Percentiles rank a stretch among this genome's conserved stretches.
These are phyloP conservation scores for Rousettus leschenaultii DNA, from an alignment of 2,113 vertebrate species.

Conservation along the genomic window DNA sequence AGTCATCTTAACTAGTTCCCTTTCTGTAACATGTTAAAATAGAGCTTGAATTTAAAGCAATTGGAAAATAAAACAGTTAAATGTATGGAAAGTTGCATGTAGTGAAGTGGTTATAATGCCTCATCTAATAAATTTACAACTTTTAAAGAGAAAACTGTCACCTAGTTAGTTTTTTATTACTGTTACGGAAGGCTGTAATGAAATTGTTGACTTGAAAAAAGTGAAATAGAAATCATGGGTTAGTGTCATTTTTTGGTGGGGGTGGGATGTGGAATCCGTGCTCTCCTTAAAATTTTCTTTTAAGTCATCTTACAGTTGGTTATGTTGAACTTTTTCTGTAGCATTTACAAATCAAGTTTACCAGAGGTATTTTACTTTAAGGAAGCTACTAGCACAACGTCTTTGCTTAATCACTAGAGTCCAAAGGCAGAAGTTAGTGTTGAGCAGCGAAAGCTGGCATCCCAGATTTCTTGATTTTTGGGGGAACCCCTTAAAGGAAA, in stretches of 20 bases:
- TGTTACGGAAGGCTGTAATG: neutral
- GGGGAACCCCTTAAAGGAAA: conserved; percentile 65
- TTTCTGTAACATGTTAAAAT: conserved; percentile 39
- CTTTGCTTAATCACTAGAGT: neutral
- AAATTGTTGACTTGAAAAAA: conserved; percentile 38
- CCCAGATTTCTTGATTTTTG: neutral
- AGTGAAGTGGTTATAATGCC: neutral
- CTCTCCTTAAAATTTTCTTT: conserved; percentile 28
- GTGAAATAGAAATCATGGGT: neutral
- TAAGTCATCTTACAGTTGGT: conserved; percentile 25
- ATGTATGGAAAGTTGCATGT: conserved; percentile 14
- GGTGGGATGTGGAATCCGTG: neutral
- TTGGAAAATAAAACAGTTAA: conserved; percentile 34
- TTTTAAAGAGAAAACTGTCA: conserved; percentile 37
- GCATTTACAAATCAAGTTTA: conserved; percentile 50
- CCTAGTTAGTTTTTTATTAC: conserved; percentile 30
- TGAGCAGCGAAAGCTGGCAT: conserved; percentile 23
- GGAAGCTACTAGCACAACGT: conserved; percentile 23
- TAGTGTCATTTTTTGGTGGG: neutral
- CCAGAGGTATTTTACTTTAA: conserved; percentile 41
- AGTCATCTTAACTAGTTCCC: neutral
- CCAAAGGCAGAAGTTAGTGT: conserved; percentile 55
- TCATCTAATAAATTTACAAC: neutral
- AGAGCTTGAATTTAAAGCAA: conserved; percentile 30
- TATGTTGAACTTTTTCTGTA: conserved; percentile 46